phyloP scores from a whole-genome alignment of 2,888 invertebrate species.

The Buathra laborator region DNA sequence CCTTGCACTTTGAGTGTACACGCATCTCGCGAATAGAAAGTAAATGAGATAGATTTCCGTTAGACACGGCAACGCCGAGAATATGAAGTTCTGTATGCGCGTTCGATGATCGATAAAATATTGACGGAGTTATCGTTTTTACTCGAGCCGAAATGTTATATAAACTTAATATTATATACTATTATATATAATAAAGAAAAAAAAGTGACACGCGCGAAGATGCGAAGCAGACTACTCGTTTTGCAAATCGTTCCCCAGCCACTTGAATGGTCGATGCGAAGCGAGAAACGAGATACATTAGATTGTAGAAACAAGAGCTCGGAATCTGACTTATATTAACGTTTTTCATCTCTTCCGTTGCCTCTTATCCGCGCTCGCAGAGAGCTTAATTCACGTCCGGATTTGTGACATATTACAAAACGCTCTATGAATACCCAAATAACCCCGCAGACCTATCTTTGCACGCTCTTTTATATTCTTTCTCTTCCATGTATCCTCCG shows the following conservation, averaged over 20 bases:
- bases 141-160: too few species aligned
- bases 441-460: conserved; percentile 10
- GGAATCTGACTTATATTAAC: conserved; percentile 47
- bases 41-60: conserved; percentile 46
- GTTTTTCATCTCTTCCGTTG: conserved; percentile 24
- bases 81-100: conserved; percentile 2
- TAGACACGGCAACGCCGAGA: background rate
- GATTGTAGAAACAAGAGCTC: conserved; percentile 26
- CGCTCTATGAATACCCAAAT: conserved; percentile 76
- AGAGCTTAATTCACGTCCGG: conserved; percentile 74
- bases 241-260: conserved; percentile 46
- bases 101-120: background rate
- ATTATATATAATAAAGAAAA: background rate
- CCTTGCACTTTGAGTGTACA: conserved; percentile 53
- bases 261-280: conserved; percentile 20
- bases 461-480: background rate
- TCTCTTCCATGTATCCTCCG: conserved; percentile 43
- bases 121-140: background rate
- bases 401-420: conserved; percentile 78
- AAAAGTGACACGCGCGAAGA: conserved; percentile 19
- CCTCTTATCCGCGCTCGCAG: conserved; percentile 52
- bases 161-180: too few species aligned
- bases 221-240: conserved; percentile 45
- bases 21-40: conserved; percentile 62
- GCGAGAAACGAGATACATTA: conserved; percentile 39